Base-by-base conservation (phyloP, 2,888 invertebrate species). In the Brachynemurus nebulosus region DNA sequence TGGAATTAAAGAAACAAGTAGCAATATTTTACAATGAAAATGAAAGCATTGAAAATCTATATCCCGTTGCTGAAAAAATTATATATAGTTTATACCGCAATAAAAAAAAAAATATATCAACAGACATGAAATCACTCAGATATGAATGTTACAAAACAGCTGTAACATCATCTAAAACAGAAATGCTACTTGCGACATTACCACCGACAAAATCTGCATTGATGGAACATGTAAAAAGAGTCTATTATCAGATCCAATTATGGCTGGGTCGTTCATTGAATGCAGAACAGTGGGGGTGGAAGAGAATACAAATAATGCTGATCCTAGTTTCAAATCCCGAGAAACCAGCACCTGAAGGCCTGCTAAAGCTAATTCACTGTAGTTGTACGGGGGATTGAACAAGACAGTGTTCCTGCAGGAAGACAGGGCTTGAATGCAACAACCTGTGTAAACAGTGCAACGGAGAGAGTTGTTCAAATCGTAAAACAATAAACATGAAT, bases 181-280 rank as follows among this genome's bases (percentile, higher is more conserved):
- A 25, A 25, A 9, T 25, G n/a, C 11, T 11, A 25, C 11, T 25
- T 9, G 27, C 27, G 8, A 9, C 33, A 33, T 16, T 33, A 14
- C 33, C 33, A 6, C 33, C 33, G 16, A 33, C 33, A 6, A 9
- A 4, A 6, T n/a, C 9, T 6, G 33, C 33, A 36, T 4, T 11
- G 4, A n/a, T 23, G n/a, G 6, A 40, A 23, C 40, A 23, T 21
- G 12, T 34, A 5, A 40, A 40, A 19, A 20, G 40, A 8, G 40
- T 40, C 36, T 40, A 40, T 11, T 40, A 40, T 11, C 40, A 40
- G 25, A 23, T 40, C 23, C 40, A 40, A 34, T 4, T 5, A 8
- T 40, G 40, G 40, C 12, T 40, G 6, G 34, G 34, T 4, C 4
- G 6, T 36, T 4, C 4, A 8, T 34, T 33, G 5, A 16, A 33